phyloP scores from a whole-genome alignment of 1,140 invertebrate genomes.

The Zaprionus tsacasi region DNA sequence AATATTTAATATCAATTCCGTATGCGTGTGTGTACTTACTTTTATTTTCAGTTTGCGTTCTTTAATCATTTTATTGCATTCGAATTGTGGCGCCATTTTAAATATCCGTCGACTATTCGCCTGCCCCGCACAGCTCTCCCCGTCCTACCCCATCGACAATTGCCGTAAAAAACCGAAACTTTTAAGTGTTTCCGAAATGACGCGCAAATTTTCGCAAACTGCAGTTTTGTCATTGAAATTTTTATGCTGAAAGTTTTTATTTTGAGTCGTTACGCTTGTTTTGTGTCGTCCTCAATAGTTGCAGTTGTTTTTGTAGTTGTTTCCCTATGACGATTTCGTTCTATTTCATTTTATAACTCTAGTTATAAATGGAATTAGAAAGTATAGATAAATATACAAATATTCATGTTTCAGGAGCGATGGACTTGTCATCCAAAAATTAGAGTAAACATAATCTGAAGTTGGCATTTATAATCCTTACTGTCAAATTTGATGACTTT shows the following conservation, averaged over 20 bases:
- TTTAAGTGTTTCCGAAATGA: slow-evolving; percentile 55
- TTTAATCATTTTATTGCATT: slow-evolving; percentile 30
- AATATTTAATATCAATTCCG: not conserved
- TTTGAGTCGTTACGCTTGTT: slow-evolving; percentile 27
- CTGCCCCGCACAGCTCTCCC: not conserved
- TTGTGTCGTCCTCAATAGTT: slow-evolving; percentile 21
- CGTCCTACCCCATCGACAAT: slow-evolving; percentile 3
- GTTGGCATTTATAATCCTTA: not conserved
- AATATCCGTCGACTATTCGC: slow-evolving; percentile 5
- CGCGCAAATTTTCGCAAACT: slow-evolving; percentile 46
- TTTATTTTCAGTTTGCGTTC: not conserved
- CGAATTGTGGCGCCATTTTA: slow-evolving; percentile 23
- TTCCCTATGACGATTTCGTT: not conserved
- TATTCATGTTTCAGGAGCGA: not conserved
- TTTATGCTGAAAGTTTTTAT: slow-evolving; percentile 40
- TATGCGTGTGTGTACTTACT: not conserved
- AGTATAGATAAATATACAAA: not conserved
- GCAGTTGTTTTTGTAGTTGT: slow-evolving; percentile 5
- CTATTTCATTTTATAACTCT: slow-evolving; percentile 24
- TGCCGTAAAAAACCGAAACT: slow-evolving; percentile 31
- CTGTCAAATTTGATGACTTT: not conserved
- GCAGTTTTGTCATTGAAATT: slow-evolving; percentile 57
- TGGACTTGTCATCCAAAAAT: too few species aligned
- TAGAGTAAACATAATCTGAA: not conserved
- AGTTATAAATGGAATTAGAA: too few species aligned